phyloP scores from a whole-genome alignment of 2,888 invertebrate species.

The Ommatoiulus sabulosus region DNA sequence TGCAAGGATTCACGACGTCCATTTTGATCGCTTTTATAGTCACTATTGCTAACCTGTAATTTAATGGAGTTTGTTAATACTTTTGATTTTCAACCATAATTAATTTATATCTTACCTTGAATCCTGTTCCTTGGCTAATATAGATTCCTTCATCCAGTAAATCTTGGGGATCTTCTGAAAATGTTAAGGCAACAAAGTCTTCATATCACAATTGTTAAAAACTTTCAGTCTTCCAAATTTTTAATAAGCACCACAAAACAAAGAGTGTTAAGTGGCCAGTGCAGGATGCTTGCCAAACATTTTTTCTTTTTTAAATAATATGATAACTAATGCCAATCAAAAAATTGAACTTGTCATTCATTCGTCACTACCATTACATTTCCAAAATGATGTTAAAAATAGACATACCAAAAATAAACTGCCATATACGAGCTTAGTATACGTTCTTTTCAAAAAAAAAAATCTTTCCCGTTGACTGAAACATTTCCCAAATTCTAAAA shows the following conservation, averaged over 20 bases:
- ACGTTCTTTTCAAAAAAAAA: background rate
- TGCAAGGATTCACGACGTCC: background rate
- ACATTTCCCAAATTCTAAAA: background rate
- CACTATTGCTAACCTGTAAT: slow-evolving; percentile 2
- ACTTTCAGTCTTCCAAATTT: background rate
- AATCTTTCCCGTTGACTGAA: background rate
- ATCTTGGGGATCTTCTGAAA: slow-evolving; percentile 50
- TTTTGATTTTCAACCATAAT: background rate
- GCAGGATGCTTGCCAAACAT: background rate
- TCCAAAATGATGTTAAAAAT: slow-evolving; percentile 2
- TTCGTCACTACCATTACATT: slow-evolving; percentile 8
- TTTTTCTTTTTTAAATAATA: background rate
- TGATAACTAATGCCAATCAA: background rate
- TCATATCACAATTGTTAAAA: background rate
- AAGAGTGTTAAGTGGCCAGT: background rate
- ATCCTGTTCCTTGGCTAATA: slow-evolving; percentile 47
- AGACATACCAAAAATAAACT: background rate
- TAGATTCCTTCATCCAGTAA: slow-evolving; percentile 49
- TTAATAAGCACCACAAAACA: background rate
- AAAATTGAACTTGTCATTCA: background rate
- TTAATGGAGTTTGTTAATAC: background rate
- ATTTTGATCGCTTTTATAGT: background rate
- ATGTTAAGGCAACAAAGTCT: background rate
- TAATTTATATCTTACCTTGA: slow-evolving; percentile 42
- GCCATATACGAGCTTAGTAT: background rate